Base-by-base conservation (phyloP, 1,140 invertebrate genomes). In the Plectrocnemia conspersa region DNA sequence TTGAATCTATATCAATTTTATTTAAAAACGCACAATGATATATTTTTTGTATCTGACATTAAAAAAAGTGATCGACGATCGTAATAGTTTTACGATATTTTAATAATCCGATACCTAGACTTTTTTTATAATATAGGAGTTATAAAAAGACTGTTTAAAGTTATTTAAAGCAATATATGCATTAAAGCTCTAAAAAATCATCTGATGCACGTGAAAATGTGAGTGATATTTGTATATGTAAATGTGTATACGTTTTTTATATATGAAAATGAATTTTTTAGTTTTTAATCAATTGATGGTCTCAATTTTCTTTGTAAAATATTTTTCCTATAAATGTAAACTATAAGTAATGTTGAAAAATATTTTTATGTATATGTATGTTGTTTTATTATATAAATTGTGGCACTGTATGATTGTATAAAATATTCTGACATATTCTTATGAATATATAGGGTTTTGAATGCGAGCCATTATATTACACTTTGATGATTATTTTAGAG, bases 181-280 rank as follows among this genome's bases (percentile, higher is more conserved):
- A 44, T 21, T 5, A 44, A n/a, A 22, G n/a, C 40, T 44, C 22
- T 44, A n/a, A 44, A n/a, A 44, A 19, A 19, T 47, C 19, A 3
- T 47, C 27, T 47, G 11, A 25, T 13, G 19, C 13, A 22, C 7
- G n/a, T n/a, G 3, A 44, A 25, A 44, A 7, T 32, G 9, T 19
- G 13, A 49, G 46, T 49, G 46, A 49, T 49, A 49, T 49, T 49
- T n/a, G n/a, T n/a, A n/a, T n/a, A n/a, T n/a, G n/a, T n/a, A n/a
- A n/a, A n/a, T 49, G 35, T 38, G 23, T 18, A 33, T 49, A 49
- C 32, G 19, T 49, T 35, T 33, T 13, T 38, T 13, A 33, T 33
- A 33, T 49, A 49, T 33, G 13, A 33, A 32, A 27, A 33, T n/a
- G 19, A 32, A 32, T 16, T 19, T 16, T 6, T 47, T 47, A 49